Evolutionary conservation across 2,113 vertebrate genomes (phyloP).

Genomic region (Vimba vimba): DNA sequence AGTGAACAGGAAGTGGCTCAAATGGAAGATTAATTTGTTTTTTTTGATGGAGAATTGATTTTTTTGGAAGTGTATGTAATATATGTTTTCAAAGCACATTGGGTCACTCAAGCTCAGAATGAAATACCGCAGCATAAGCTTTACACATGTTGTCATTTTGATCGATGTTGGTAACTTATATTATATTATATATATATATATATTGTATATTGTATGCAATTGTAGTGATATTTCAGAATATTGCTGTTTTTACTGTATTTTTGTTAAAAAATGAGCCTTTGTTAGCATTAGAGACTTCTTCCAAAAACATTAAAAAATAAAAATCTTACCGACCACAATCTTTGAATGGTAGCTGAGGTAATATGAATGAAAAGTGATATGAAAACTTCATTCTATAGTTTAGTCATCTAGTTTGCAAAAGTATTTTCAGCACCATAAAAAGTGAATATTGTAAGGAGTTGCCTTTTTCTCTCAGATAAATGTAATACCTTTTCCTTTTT

Average conservation of each 20-base stretch:
- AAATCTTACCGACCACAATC: not conserved
- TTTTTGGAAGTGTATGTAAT: slow-evolving; percentile 7
- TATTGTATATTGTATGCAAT: no score
- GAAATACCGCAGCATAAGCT: not conserved
- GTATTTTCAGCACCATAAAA: not conserved
- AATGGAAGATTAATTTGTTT: not conserved
- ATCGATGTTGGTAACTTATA: not conserved
- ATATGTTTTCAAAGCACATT: slow-evolving; percentile 22
- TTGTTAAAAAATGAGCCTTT: not conserved
- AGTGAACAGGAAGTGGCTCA: not conserved
- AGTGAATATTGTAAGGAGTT: not conserved
- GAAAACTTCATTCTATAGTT: no score
- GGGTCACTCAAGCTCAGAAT: slow-evolving; percentile 13
- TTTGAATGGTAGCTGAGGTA: not conserved
- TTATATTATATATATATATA: no score
- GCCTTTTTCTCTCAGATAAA: not conserved
- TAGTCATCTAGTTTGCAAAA: not conserved
- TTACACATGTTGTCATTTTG: not conserved
- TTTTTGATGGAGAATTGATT: slow-evolving; percentile 38
- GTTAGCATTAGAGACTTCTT: not conserved
- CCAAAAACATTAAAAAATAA: not conserved
- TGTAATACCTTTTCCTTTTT: not conserved
- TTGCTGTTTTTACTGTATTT: not conserved
- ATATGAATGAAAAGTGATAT: not conserved
- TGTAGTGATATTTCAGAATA: not conserved